phyloP scores from a whole-genome alignment of 1,140 invertebrate genomes.

The Acromyrmex charruanus region DNA sequence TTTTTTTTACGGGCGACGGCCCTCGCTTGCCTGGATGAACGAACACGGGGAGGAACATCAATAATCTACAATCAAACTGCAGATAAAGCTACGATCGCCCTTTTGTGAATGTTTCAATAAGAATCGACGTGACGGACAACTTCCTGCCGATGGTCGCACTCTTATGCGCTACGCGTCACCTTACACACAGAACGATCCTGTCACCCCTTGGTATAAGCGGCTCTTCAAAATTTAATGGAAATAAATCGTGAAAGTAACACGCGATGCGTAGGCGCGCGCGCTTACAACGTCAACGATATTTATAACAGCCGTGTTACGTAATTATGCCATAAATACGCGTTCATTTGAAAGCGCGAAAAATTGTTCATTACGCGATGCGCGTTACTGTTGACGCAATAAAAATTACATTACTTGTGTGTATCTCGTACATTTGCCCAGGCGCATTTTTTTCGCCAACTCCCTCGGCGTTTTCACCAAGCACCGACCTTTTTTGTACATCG shows the following conservation, averaged over 20 bases:
- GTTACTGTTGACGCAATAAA: slow-evolving; percentile 62
- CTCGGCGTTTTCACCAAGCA: slow-evolving; percentile 21
- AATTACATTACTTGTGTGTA: slow-evolving; percentile 58
- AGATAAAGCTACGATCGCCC: slow-evolving; percentile 86
- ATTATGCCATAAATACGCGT: slow-evolving; percentile 58
- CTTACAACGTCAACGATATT: slow-evolving; percentile 51
- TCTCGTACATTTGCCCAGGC: slow-evolving; percentile 10
- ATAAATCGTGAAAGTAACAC: slow-evolving; percentile 30
- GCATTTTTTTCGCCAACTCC: slow-evolving; percentile 8
- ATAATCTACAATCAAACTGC: slow-evolving; percentile 87
- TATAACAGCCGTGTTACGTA: slow-evolving; percentile 61
- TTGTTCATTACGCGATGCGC: slow-evolving; percentile 59
- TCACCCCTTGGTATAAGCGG: slow-evolving; percentile 37
- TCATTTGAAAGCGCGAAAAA: slow-evolving; percentile 58
- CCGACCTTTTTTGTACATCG: background rate
- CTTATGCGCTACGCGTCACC: slow-evolving; percentile 60
- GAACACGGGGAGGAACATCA: slow-evolving; percentile 86
- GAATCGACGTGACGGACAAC: slow-evolving; percentile 80
- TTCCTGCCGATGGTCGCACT: slow-evolving; percentile 67
- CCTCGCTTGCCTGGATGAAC: slow-evolving; percentile 83
- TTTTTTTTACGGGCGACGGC: slow-evolving; percentile 84
- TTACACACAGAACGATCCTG: slow-evolving; percentile 43
- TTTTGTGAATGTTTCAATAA: slow-evolving; percentile 86
- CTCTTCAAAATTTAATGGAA: slow-evolving; percentile 48
- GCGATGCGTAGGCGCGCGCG: slow-evolving; percentile 8